phyloP scores from a whole-genome alignment of 2,113 vertebrate genomes.

The Microcebus lehilahytsara region DNA sequence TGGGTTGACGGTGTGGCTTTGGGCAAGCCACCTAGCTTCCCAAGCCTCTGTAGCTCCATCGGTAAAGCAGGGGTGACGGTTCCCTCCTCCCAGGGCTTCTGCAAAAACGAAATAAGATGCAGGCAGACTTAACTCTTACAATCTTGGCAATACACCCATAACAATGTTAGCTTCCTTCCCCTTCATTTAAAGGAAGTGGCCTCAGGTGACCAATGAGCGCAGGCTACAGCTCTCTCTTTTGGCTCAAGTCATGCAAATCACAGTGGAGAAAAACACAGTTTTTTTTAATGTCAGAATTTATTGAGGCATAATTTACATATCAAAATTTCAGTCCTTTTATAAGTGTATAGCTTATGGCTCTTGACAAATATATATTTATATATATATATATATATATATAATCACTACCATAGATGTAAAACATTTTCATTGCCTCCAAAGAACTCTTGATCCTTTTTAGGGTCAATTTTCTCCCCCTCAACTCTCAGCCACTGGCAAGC shows the following conservation, averaged over 20 bases:
- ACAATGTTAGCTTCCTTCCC: not conserved
- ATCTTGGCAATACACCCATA: not conserved
- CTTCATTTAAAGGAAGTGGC: not conserved
- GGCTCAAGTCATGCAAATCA: not conserved
- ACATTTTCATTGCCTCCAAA: not conserved
- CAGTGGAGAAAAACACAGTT: not conserved
- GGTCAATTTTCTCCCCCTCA: no score
- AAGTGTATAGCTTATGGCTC: not conserved
- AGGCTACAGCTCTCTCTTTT: not conserved
- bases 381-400: not conserved
- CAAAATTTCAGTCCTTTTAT: not conserved
- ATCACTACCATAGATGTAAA: not conserved
- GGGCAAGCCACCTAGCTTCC: not conserved
- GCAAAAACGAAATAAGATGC: not conserved
- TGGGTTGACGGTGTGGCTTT: not conserved
- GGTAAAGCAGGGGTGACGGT: rapidly evolving
- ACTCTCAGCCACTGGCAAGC: not conserved
- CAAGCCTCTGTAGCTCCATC: not conserved
- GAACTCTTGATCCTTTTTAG: not conserved
- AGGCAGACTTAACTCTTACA: not conserved
- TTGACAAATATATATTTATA: not conserved
- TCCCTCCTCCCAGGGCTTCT: not conserved
- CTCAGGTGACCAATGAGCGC: not conserved
- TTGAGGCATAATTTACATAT: not conserved
- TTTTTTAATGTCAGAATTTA: not conserved